Evolutionary conservation across 2,797 vertebrate species (phyloP).

Genomic region (Otolemur crassicaudatus): DNA sequence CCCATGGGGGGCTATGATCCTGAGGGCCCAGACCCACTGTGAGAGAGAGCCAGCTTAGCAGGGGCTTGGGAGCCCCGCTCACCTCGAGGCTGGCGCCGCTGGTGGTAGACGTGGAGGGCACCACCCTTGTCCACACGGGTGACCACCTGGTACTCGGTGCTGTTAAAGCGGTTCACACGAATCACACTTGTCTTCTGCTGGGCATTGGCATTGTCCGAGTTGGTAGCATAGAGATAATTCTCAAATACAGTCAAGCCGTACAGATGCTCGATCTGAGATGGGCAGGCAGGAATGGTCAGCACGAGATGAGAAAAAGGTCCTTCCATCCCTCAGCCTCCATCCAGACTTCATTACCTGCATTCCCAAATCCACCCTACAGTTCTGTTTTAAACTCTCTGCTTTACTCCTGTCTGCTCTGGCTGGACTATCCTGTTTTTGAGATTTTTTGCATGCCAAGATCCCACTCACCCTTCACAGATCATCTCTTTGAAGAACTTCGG

Average conservation of each 20-base stretch:
- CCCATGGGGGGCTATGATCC: neutral
- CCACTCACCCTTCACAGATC: neutral
- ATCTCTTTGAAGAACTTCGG: slow-evolving; percentile 15
- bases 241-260: slow-evolving; percentile 98
- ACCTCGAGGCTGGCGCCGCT: slow-evolving; percentile 97
- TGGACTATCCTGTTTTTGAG: neutral
- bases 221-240: slow-evolving; percentile 98
- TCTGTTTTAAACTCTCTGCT: neutral
- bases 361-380: neutral
- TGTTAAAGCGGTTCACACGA: slow-evolving; percentile 98
- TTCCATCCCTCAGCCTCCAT: neutral
- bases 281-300: neutral
- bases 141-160: slow-evolving; percentile 96
- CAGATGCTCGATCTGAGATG: slow-evolving; percentile 94
- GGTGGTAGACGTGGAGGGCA: slow-evolving; percentile 97
- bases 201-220: slow-evolving; percentile 96
- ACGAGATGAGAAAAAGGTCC: neutral
- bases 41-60: neutral
- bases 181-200: slow-evolving; percentile 98
- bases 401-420: neutral
- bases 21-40: neutral
- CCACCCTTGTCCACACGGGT: slow-evolving; percentile 96
- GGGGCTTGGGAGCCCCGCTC: neutral
- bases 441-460: neutral
- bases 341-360: neutral